Evolutionary conservation across 92 coral and sea anemone genomes (phyloP), one percentile per base, ranked within the genome.

Genomic region (Palythoa grandiflora): DNA sequence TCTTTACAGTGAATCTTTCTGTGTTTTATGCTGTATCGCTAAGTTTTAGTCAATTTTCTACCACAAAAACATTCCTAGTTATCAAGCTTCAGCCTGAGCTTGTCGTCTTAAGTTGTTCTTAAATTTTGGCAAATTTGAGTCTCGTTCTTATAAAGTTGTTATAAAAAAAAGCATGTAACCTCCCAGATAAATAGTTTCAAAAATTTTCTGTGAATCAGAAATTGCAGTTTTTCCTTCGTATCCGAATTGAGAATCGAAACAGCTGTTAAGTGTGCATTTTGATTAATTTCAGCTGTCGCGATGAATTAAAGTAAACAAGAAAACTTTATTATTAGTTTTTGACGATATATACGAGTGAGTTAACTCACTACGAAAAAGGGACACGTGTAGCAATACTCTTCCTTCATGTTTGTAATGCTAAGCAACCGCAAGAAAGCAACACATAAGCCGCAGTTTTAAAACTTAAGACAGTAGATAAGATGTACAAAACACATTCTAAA

Each of bases 371-470:
- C 2, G 6, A 14, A 12, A 44, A 65, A 10, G 10, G 40, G 63
- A 20, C 75, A 81, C 86, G 75, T 68, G 76, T 81, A 79, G 60
- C 38, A 15, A 79, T 28, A 21, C 9, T 59, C 44, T 76, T n/a
- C 9, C 38, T 39, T 66, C 40, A 44, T 17, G 55, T 20, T 51
- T 80, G 39, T 7, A 11, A 66, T 35, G 63, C 40, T 75, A 81
- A 36, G 75, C 86, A 81, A 81, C 74, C 60, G 75, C 11, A 65
- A 68, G 19, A 48, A 65, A 63, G 44, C 75, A 80, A 80, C 85
- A 7, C 75, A 80, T 5, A 37, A 17, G 28, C n/a, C 1, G 36
- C 9, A 5, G 15, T 20, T 8, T 38, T 72, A 72, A 48, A n/a
- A 63, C 20, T 63, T 63, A 63, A 63, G 37, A 3, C 9, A 63